Evolutionary conservation across 2,888 invertebrate genomes (phyloP), one percentile per base, ranked within the genome.

Genomic region (Drosophila hamatofila): DNA sequence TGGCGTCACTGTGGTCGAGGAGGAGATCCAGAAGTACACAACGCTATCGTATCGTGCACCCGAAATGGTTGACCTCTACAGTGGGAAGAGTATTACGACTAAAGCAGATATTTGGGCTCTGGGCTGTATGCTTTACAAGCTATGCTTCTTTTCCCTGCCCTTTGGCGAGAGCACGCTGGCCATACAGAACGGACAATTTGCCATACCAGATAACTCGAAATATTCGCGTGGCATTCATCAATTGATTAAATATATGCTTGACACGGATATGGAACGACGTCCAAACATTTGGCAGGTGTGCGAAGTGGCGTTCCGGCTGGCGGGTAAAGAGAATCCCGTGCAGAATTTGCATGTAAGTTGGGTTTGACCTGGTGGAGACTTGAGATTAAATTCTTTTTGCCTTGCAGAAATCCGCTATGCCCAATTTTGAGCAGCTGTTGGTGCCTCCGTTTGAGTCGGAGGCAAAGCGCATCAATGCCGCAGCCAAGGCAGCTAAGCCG

Each of bases 131-230:
- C 93, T 98, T 55, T 98, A 97, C 92, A 97, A 97, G 92, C 94
- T 98, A 82, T 97, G 97, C 93, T 98, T 96, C 93, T 98, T 98
- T 92, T 94, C 96, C 41, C 94, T 97, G 90, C 98, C 98, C 57
- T 98, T 98, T 93, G 98, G 97, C 35, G 98, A 98, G 92, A 97
- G 97, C 90, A 96, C 96, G n/a, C 93, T 98, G 81, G 98, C 98
- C 58, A 98, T 98, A 91, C 97, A 97, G 92, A 97, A 96, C 92
- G 97, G 97, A 58, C 96, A 96, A 90, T 97, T 97, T 92, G 95
- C 95, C 78, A 96, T 98, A 93, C 98, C 98, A 60, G 96, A 97
- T 91, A 95, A 94, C 93, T 96, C 96, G 23, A 95, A 94, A 92
- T 97, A 95, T 93, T 95, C 96, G 27, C 94, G 94, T 87, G 94